Base-by-base conservation (phyloP, 2,113 vertebrate genomes). In the Mobula birostris region DNA sequence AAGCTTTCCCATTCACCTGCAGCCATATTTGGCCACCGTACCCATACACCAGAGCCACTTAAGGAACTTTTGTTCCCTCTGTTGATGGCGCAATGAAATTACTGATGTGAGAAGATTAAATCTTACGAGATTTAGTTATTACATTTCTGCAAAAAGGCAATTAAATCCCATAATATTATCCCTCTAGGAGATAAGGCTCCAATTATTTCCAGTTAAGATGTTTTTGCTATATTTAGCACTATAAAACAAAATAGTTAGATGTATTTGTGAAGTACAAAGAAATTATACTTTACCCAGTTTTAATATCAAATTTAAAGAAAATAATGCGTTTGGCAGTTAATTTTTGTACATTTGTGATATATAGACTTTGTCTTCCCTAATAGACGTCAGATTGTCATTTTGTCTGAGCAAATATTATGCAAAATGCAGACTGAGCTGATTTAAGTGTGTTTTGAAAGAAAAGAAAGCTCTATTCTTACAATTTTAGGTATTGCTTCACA, bases 101-200 rank as follows among this genome's bases (percentile, higher is more conserved):
- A 66, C 85, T 36, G 85, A 68, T 32, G 85, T 29, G 27, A 90
- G 61, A 66, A 68, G 61, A 68, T 90, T 90, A 90, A 90, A 90
- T 36, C 85, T 32, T 90, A 36, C 14, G 27, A 90, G 29, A 68
- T 90, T 90, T 63, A 66, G 61, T 68, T 90, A 90, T 90, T 90
- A 90, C 61, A 90, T 36, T 90, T n/a, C 61, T 90, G 29, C n/a
- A 63, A 63, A 90, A 68, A 66, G 63, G 61, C 85, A 90, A 90
- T 90, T 90, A 90, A 90, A 90, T 90, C 61, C 85, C 85, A 90
- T n/a, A 90, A 90, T 90, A 90, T 90, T 90, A 90, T 63, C 17
- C 61, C 85, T 90, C 29, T 7, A 63, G 61, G 63, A 90, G 85
- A 66, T 90, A 90, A 90, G 29, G 15, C 29, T 66, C 85, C 85